Evolutionary conservation across 2,888 invertebrate genomes (phyloP).

Genomic region (Stramonita haemastoma): DNA sequence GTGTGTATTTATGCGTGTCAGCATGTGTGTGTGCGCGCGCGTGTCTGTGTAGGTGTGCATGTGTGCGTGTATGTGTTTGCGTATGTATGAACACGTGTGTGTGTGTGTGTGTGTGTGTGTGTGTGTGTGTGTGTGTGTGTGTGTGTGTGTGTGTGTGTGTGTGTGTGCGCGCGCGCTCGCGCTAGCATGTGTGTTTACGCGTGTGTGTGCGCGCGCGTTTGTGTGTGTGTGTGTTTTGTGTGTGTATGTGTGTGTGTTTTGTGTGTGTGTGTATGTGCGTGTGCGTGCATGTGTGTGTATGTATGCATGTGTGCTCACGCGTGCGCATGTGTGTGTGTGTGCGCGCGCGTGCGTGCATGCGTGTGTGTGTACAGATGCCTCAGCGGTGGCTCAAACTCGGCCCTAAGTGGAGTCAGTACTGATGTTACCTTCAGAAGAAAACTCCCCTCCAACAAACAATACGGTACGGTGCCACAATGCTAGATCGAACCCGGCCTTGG

Average conservation of each 20-base stretch:
- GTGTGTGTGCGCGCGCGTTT: not conserved
- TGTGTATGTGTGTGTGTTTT: not conserved
- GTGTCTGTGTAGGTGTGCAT: too few species aligned
- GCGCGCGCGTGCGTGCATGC: not conserved
- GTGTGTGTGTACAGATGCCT: not conserved
- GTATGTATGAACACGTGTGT: not conserved
- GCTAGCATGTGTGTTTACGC: not conserved
- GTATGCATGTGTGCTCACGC: not conserved
- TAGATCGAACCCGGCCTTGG: too few species aligned
- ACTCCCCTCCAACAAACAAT: too few species aligned
- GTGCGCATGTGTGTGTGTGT: not conserved
- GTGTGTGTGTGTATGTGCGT: not conserved
- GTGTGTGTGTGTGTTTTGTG: not conserved
- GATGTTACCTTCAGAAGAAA: too few species aligned
- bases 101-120: not conserved
- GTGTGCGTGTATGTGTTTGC: not conserved
- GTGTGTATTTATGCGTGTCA: not conserved
- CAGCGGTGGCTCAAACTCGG: too few species aligned
- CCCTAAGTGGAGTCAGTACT: too few species aligned
- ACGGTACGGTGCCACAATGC: too few species aligned
- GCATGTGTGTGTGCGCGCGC: not conserved
- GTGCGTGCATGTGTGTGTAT: not conserved
- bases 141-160: not conserved
- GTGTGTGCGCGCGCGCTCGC: not conserved
- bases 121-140: not conserved